These are phyloP conservation scores for Drosophila repletoides DNA, from an alignment of 1,140 invertebrate species.

Conservation along the genomic window DNA sequence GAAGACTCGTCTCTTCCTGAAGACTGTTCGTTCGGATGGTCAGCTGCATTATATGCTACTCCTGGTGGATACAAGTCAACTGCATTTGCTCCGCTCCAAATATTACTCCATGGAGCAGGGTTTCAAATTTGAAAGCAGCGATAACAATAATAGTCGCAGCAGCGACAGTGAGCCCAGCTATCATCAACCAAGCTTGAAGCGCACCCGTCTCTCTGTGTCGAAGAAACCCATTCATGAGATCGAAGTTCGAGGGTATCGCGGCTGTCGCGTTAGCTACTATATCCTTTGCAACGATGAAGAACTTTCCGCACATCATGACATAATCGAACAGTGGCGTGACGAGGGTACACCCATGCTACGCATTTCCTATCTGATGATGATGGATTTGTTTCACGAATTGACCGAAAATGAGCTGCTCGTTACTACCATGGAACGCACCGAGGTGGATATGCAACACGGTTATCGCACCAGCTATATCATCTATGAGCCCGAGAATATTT, in stretches of 20 bases:
- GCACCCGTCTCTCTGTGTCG: background rate
- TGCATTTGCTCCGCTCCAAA: slow-evolving; percentile 45
- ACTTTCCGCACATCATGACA: slow-evolving; percentile 9
- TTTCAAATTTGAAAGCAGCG: background rate
- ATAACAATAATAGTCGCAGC: slow-evolving; percentile 17
- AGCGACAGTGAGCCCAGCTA: background rate
- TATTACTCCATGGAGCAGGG: background rate
- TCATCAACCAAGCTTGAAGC: background rate
- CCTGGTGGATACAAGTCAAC: slow-evolving; percentile 1
- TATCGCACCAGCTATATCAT: slow-evolving; percentile 42
- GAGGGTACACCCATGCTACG: slow-evolving; percentile 5
- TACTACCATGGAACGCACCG: slow-evolving; percentile 1
- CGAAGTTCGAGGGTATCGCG: slow-evolving; percentile 23
- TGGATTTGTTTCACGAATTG: slow-evolving; percentile 12
- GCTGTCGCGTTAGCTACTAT: slow-evolving; percentile 30
- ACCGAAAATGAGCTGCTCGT: slow-evolving; percentile 35
- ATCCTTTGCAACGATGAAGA: slow-evolving; percentile 28
- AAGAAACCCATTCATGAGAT: slow-evolving; percentile 19
- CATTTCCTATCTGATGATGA: slow-evolving; percentile 47
- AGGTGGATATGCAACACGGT: background rate
- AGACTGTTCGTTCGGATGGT: slow-evolving; percentile 43
- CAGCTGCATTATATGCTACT: slow-evolving; percentile 41
- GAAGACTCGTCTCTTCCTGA: slow-evolving; percentile 31
- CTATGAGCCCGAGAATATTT: slow-evolving; percentile 20
- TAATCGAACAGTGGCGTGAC: background rate